phyloP scores from a whole-genome alignment of 2,797 vertebrate genomes.

The Botia almorhae region DNA sequence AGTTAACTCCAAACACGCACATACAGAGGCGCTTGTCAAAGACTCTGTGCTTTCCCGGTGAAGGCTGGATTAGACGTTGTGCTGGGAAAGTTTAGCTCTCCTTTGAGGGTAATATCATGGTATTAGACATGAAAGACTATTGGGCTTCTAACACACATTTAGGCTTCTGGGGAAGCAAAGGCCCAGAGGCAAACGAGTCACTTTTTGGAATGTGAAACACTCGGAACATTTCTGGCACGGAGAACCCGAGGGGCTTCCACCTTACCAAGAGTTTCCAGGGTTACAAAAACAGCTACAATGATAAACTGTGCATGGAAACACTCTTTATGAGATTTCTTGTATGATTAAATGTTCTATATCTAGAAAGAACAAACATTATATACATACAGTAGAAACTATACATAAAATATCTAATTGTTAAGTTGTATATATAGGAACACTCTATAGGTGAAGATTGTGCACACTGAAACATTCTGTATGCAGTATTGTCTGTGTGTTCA shows the following conservation, averaged over 20 bases:
- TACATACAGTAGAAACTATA: too few relatives aligned
- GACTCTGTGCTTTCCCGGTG: slow-evolving; percentile 42
- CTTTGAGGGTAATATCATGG: slow-evolving; percentile 69
- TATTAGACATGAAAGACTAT: slow-evolving; percentile 68
- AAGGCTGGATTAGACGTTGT: slow-evolving; percentile 67
- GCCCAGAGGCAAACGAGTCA: slow-evolving; percentile 63
- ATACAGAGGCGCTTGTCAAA: slow-evolving; percentile 42
- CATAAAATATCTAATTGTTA: too few relatives aligned
- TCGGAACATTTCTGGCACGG: slow-evolving; percentile 54
- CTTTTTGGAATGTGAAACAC: slow-evolving; percentile 65
- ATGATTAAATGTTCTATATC: neutral
- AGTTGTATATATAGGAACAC: too few relatives aligned
- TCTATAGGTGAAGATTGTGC: too few relatives aligned
- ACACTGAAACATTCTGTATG: too few relatives aligned
- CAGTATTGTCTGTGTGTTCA: too few relatives aligned
- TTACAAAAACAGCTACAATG: slow-evolving; percentile 25
- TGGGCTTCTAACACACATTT: slow-evolving; percentile 67
- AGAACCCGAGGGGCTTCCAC: slow-evolving; percentile 55
- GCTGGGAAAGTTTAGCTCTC: slow-evolving; percentile 67
- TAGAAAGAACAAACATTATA: neutral
- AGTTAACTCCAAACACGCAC: slow-evolving; percentile 31
- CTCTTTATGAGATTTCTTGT: too few relatives aligned
- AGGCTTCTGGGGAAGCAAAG: slow-evolving; percentile 64
- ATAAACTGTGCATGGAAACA: slow-evolving; percentile 7
- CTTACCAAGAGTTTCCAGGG: slow-evolving; percentile 53